Conservation (phyloP, 1,140 invertebrate species). For the Rhizoglyphus robini region DNA sequence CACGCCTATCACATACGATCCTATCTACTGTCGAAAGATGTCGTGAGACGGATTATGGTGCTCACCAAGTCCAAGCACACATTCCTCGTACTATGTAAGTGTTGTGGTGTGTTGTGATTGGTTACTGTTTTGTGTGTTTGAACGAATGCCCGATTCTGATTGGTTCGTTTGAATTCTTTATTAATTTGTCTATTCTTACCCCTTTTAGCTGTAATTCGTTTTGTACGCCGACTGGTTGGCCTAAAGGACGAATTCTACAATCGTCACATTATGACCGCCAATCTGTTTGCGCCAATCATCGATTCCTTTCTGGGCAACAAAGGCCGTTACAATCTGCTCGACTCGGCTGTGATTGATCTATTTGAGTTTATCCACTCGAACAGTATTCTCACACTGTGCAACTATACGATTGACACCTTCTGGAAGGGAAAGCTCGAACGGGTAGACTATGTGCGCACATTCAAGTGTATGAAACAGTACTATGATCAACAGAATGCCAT, state of each 20-base stretch:
- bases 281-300: conserved; percentile 86
- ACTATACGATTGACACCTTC: conserved; percentile 87
- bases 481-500: conserved; percentile 92
- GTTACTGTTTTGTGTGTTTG: not conserved
- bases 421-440: conserved; percentile 71
- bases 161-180: conserved; percentile 6
- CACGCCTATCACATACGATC: conserved; percentile 98
- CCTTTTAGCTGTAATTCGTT: conserved; percentile 63
- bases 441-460: conserved; percentile 93
- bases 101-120: not conserved
- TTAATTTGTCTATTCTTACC: not conserved
- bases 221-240: conserved; percentile 91
- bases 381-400: conserved; percentile 86
- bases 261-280: conserved; percentile 86
- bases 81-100: conserved; percentile 78
- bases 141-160: not conserved
- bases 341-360: conserved; percentile 96
- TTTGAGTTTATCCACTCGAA: conserved; percentile 98
- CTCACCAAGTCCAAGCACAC: conserved; percentile 95
- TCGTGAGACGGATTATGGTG: conserved; percentile 82
- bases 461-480: conserved; percentile 72
- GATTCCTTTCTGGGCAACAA: conserved; percentile 93
- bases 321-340: conserved; percentile 91
- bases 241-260: conserved; percentile 98
- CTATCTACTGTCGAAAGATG: conserved; percentile 90